Evolutionary conservation across 1,140 invertebrate species (phyloP).

Genomic region (Hypsibius dujardini): DNA sequence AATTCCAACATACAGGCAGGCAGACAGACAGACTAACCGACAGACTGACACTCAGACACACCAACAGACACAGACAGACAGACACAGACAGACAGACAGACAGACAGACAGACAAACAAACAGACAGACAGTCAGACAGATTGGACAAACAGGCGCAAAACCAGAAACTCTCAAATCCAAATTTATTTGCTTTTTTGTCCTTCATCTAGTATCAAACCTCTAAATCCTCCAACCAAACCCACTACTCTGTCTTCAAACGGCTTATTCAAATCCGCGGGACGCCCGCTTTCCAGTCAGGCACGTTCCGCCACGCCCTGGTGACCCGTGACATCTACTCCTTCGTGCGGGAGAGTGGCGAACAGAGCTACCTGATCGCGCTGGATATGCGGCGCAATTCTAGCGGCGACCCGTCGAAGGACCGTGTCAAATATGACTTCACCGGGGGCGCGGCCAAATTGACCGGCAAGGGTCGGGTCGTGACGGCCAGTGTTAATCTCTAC

Average conservation of each 20-base stretch:
- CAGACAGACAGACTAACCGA: too few relatives aligned
- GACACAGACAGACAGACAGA: too few relatives aligned
- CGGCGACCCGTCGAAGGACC: neutral
- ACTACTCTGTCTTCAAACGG: neutral
- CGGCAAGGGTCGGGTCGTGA: neutral
- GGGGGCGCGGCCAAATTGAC: neutral
- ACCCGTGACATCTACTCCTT: neutral
- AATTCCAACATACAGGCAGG: too few relatives aligned
- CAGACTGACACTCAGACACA: too few relatives aligned
- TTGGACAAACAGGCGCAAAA: too few relatives aligned
- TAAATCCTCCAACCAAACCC: neutral
- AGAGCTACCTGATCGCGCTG: neutral
- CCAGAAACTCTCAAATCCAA: too few relatives aligned
- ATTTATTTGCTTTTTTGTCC: too few relatives aligned
- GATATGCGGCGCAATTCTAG: neutral
- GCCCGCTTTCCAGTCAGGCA: neutral
- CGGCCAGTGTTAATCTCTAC: slow-evolving; percentile 15
- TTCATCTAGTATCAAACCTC: neutral
- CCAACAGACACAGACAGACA: too few relatives aligned
- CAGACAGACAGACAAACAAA: too few relatives aligned
- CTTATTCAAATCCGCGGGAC: neutral
- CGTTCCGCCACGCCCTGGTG: neutral
- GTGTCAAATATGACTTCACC: neutral
- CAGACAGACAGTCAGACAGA: too few relatives aligned
- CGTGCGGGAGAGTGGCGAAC: neutral